Evolutionary conservation across 2,888 invertebrate species (phyloP).

Genomic region (Hirtodrosophila histrioides): DNA sequence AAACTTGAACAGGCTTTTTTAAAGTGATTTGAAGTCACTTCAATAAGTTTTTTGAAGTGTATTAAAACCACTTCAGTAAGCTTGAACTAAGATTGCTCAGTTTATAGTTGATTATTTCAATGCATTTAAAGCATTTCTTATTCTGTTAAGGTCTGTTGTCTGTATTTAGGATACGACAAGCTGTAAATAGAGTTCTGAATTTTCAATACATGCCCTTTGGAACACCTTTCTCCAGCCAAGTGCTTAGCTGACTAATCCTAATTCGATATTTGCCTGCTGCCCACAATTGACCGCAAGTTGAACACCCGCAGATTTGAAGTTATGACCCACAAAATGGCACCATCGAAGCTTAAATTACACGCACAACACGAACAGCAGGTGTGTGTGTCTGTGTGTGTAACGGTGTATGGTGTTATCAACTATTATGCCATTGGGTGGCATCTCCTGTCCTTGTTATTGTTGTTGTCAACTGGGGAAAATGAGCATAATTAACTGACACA

Average conservation of each 20-base stretch:
- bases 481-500: conserved; percentile 63
- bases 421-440: conserved; percentile 41
- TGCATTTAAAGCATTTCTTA: too few relatives aligned
- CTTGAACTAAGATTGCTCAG: too few relatives aligned
- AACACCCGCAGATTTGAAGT: conserved; percentile 39
- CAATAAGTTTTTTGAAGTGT: too few relatives aligned
- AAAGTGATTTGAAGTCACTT: too few relatives aligned
- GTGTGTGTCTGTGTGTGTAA: conserved; percentile 7
- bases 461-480: conserved; percentile 29
- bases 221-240: neutral
- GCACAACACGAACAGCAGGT: conserved; percentile 34
- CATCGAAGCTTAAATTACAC: conserved; percentile 27
- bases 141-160: too few relatives aligned
- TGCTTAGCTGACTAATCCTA: neutral
- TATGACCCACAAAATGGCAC: conserved; percentile 36
- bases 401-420: conserved; percentile 50
- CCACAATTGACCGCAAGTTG: conserved; percentile 22
- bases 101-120: too few relatives aligned
- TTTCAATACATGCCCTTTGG: too few relatives aligned
- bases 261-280: conserved; percentile 4
- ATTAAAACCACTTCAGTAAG: too few relatives aligned
- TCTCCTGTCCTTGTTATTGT: conserved; percentile 10
- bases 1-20: too few relatives aligned
- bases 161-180: too few relatives aligned
- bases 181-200: too few relatives aligned